A percentile compares a stretch with the other conserved stretches of the same genome.
phyloP scores from a whole-genome alignment of 1,140 invertebrate species.

The Lepidostoma basale region DNA sequence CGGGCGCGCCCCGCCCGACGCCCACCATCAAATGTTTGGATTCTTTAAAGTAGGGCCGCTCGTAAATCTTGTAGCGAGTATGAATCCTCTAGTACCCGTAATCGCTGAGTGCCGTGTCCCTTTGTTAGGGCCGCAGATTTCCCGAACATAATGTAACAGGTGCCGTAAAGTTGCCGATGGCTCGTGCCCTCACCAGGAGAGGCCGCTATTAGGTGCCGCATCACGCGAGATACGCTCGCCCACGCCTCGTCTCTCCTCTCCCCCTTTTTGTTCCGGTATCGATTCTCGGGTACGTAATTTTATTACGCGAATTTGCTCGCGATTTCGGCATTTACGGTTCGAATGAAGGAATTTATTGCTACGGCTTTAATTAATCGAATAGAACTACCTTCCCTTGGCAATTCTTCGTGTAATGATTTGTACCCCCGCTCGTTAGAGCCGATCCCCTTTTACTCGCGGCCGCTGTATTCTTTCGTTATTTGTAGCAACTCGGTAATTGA shows the following conservation, averaged over 20 bases:
- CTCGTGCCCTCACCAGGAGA: background rate
- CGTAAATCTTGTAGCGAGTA: conserved; percentile 24
- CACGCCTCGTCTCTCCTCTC: background rate
- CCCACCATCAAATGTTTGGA: conserved; percentile 15
- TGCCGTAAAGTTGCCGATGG: conserved; percentile 28
- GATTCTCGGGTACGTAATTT: conserved; percentile 5
- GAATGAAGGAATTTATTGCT: conserved; percentile 21
- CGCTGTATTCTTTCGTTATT: too few species aligned
- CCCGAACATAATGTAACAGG: conserved; percentile 29
- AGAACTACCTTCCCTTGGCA: conserved; percentile 23
- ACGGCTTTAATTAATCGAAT: conserved; percentile 33
- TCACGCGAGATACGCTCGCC: conserved; percentile 1
- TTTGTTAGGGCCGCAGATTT: conserved; percentile 19
- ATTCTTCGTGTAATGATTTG: conserved; percentile 26
- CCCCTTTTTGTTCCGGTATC: background rate
- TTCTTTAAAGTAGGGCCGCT: conserved; percentile 7
- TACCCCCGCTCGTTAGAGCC: conserved; percentile 15
- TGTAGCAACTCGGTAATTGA: conserved; percentile 6
- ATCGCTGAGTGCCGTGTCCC: conserved; percentile 16
- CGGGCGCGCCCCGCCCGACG: too few species aligned
- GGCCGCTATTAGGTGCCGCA: conserved; percentile 7
- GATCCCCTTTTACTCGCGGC: background rate
- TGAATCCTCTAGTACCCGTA: conserved; percentile 5
- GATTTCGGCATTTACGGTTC: conserved; percentile 26
- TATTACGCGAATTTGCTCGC: conserved; percentile 20